Evolutionary conservation across 2,113 vertebrate genomes (phyloP).

Genomic region (Clinocottus analis): DNA sequence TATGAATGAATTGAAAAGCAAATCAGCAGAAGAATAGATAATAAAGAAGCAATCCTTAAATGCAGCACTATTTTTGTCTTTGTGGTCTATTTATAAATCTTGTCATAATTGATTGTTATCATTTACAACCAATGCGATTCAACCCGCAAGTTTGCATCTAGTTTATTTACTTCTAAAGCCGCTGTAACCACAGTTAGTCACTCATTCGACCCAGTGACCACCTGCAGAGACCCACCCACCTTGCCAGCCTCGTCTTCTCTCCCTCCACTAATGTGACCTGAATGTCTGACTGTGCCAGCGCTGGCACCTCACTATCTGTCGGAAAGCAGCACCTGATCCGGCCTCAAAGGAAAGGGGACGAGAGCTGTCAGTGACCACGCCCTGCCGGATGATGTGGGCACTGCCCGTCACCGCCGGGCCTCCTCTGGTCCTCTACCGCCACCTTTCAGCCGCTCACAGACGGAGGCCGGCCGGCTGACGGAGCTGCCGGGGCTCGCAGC

Average conservation of each 20-base stretch:
- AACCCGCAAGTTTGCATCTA: not conserved
- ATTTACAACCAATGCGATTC: not conserved
- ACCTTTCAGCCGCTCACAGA: conserved; percentile 49
- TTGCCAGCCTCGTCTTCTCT: conserved; percentile 47
- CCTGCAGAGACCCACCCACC: conserved; percentile 70
- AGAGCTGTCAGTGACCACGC: conserved; percentile 44
- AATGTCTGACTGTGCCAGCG: conserved; percentile 65
- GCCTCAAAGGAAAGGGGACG: conserved; percentile 43
- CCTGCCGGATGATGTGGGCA: conserved; percentile 56
- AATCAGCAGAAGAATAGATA: not conserved
- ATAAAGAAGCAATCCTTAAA: not conserved
- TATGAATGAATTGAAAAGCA: not conserved
- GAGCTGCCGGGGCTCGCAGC: not conserved
- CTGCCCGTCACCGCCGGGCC: conserved; percentile 20
- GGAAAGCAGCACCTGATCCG: conserved; percentile 62
- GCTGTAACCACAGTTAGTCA: not conserved
- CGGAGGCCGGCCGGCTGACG: not conserved
- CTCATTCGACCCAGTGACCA: conserved; percentile 34
- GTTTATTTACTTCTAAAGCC: conserved; percentile 1
- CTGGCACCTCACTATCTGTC: conserved; percentile 62
- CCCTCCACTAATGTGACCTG: conserved; percentile 74
- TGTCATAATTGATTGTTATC: not conserved
- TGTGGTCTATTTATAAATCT: not conserved
- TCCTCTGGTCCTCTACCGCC: conserved; percentile 68
- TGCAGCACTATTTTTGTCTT: not conserved